Percentiles rank a stretch among this genome's conserved stretches.
Conservation (phyloP, 2,888 invertebrate genomes). For the Laothoe populi region DNA sequence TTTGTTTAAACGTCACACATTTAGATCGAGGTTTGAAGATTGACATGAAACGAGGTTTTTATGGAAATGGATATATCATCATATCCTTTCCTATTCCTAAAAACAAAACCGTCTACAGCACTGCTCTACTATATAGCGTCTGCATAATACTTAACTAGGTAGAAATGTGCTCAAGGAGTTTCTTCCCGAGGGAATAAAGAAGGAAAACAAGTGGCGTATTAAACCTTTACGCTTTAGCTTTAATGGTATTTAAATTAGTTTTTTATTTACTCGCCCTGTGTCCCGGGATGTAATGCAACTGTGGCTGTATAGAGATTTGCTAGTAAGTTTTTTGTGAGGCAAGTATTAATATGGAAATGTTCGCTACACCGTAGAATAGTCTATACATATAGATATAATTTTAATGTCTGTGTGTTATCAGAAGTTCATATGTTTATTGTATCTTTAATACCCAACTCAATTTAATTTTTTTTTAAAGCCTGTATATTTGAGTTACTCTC, state of each 20-base stretch:
- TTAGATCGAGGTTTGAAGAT: background rate
- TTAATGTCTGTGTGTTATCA: too few species aligned
- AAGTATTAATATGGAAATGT: too few species aligned
- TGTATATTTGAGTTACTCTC: too few species aligned
- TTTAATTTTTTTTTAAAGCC: too few species aligned
- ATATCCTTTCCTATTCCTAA: too few species aligned
- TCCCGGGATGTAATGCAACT: background rate
- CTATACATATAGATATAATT: too few species aligned
- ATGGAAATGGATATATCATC: too few species aligned
- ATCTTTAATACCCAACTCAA: too few species aligned
- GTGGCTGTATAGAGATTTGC: background rate
- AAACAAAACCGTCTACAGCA: too few species aligned
- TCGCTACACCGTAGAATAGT: too few species aligned
- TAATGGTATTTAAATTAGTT: constrained; percentile 83
- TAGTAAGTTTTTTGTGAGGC: too few species aligned
- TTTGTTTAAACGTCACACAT: background rate
- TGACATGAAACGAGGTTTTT: background rate
- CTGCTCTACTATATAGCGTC: background rate
- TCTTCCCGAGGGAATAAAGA: background rate
- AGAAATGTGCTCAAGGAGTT: background rate
- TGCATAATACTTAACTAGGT: background rate
- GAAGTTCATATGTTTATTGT: too few species aligned
- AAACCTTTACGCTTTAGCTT: constrained; percentile 68
- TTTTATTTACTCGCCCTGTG: constrained; percentile 70
- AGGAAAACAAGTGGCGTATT: constrained; percentile 41